Base-by-base conservation (phyloP, 1,140 invertebrate species). In the Stegodyphus mimosarum region DNA sequence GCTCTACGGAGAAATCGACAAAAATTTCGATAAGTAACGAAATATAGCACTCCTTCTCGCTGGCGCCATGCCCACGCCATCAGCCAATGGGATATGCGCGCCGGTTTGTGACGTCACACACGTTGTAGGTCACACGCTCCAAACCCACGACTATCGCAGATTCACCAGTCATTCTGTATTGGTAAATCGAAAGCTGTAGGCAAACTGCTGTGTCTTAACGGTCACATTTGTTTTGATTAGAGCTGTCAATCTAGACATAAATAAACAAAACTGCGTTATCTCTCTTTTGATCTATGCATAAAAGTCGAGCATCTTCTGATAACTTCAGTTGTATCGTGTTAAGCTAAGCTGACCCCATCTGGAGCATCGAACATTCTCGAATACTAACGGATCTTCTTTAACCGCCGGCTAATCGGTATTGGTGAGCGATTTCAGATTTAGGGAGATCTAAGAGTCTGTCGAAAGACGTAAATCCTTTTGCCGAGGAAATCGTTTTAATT, bases 61-160 rank as follows among this genome's bases (percentile, higher is more conserved):
- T 84, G 81, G 81, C 81, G 81, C 81, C 81, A 73, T 84, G 81
- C 81, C 81, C 81, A 84, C 81, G 10, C 50, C 64, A 55, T 69
- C 81, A 49, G 13, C 81, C 71, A 84, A 74, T 74, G 33, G 73
- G 48, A 49, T 18, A 15, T 17, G 7, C 51, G 77, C 17, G 9
- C 53, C 67, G 66, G 67, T 67, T 18, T 50, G 64, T 76, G 81
- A 84, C 81, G 73, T 76, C 72, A 84, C 81, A 5, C 76, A 84
- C 81, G 81, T 84, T 84, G 60, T 84, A 84, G 81, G 81, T 84
- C 81, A 84, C 73, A 75, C 72, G 60, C 33, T 33, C 33, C 33
- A 33, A 33, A 33, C 33, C 33, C 33, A 33, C 71, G 53, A 67
- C 18, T 13, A n/a, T 13, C 11, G 33, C 51, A 0, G 15, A 52